Evolutionary conservation across 1,140 invertebrate genomes (phyloP), one percentile per base, ranked within the genome.

Genomic region (Trachelipus rathkii): DNA sequence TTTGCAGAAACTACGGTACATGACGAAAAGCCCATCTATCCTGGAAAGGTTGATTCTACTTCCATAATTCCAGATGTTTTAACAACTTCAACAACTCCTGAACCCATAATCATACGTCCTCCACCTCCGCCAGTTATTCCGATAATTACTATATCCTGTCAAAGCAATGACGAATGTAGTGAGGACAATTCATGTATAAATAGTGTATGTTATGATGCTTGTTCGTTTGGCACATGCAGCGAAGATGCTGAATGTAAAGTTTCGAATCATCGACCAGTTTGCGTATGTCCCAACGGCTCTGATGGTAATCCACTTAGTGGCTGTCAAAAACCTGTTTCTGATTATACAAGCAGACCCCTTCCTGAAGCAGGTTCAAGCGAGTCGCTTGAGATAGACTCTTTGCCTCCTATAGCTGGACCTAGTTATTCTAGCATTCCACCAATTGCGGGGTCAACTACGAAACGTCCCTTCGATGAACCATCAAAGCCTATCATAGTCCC

Each of bases 221-320:
- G 95, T 74, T 72, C 72, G 80, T 71, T 76, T 74, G 83, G 78
- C 81, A 84, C 87, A 10, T 96, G 95, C 85, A 92, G 92, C 15
- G 84, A 87, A 0, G 82, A 83, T 75, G 92, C 94, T 1, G 89
- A 93, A 83, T 96, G 94, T 82, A 86, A 89, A 21, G 90, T 93
- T 1, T 88, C 91, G 79, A 92, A 94, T 82, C 94, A 96, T 82
- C 86, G 93, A 66, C 89, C 93, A 0, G 88, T 91, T 5, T 95
- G 93, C 84, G 93, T 90, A 84, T 95, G 93, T 84, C 91, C 92
- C 33, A 72, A 72, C 23, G 79, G 77, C 73, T 80, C 79, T 46
- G 78, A 73, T 23, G 83, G 83, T 6, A 78, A 83, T 77, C 77
- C 82, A n/a, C 78, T 77, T 70, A 60, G 46, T 24, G 21, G 60